phyloP scores from a whole-genome alignment of 1,140 invertebrate species.

The Akabosia matsudoensis region DNA sequence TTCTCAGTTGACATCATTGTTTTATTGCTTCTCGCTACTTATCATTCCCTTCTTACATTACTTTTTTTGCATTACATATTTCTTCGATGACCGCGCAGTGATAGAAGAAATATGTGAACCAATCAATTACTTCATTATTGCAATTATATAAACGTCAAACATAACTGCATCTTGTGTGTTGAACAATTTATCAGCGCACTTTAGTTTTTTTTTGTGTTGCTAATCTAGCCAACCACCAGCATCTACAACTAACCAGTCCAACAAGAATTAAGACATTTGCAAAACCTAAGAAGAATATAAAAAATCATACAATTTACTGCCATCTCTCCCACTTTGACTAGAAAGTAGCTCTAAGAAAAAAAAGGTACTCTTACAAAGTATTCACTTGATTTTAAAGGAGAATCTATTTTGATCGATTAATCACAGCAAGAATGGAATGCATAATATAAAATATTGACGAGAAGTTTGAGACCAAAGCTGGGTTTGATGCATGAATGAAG shows the following conservation, averaged over 20 bases:
- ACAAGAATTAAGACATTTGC: constrained; percentile 11
- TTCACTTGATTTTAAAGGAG: not conserved
- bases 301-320: not conserved
- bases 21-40: too few relatives aligned
- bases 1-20: too few relatives aligned
- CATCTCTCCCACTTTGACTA: not conserved
- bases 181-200: too few relatives aligned
- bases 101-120: too few relatives aligned
- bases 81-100: too few relatives aligned
- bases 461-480: not conserved
- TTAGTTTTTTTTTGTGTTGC: not conserved
- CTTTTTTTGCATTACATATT: too few relatives aligned
- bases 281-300: not conserved
- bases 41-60: too few relatives aligned
- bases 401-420: constrained; percentile 13
- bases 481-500: not conserved
- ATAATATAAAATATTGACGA: too few relatives aligned
- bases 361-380: not conserved
- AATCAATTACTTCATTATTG: too few relatives aligned
- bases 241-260: not conserved
- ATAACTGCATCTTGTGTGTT: too few relatives aligned
- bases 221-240: not conserved
- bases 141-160: not conserved
- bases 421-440: constrained; percentile 6
- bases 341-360: too few relatives aligned